These are phyloP conservation scores for Tiphia femorata DNA, from an alignment of 2,888 invertebrate species.

Conservation along the genomic window DNA sequence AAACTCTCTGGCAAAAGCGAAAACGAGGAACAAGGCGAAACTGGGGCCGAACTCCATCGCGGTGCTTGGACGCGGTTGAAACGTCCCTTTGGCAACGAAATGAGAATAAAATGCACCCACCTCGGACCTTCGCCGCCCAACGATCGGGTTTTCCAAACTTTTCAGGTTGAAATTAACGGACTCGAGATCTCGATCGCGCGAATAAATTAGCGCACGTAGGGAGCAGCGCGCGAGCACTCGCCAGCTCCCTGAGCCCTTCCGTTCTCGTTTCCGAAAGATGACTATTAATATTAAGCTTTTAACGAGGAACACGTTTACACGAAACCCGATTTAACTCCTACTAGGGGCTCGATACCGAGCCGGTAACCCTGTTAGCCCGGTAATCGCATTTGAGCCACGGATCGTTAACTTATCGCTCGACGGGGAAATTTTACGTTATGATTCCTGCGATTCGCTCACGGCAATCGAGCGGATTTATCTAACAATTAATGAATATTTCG, in stretches of 20 bases:
- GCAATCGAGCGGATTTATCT: constrained; percentile 21
- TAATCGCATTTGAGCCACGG: constrained; percentile 55
- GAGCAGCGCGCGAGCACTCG: too few species aligned
- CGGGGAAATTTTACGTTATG: constrained; percentile 52
- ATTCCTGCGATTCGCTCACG: constrained; percentile 39
- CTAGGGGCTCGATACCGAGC: constrained; percentile 48
- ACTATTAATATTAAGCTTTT: constrained; percentile 51
- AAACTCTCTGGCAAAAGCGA: too few species aligned
- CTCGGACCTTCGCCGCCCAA: too few species aligned
- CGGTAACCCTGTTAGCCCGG: constrained; percentile 50
- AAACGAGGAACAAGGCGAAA: too few species aligned
- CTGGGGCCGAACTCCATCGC: too few species aligned
- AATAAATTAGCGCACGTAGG: too few species aligned
- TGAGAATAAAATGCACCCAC: too few species aligned
- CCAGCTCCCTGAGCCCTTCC: constrained; percentile 8
- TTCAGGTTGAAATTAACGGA: too few species aligned
- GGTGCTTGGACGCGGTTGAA: too few species aligned
- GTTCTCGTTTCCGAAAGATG: constrained; percentile 11
- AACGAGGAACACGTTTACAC: constrained; percentile 46
- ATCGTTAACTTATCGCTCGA: constrained; percentile 56
- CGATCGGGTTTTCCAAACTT: too few species aligned
- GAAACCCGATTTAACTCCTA: constrained; percentile 48
- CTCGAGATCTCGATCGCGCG: too few species aligned
- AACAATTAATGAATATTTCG: background rate
- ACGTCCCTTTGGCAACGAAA: too few species aligned